Conservation (phyloP, 2,797 vertebrate species). For the Falco cherrug region DNA sequence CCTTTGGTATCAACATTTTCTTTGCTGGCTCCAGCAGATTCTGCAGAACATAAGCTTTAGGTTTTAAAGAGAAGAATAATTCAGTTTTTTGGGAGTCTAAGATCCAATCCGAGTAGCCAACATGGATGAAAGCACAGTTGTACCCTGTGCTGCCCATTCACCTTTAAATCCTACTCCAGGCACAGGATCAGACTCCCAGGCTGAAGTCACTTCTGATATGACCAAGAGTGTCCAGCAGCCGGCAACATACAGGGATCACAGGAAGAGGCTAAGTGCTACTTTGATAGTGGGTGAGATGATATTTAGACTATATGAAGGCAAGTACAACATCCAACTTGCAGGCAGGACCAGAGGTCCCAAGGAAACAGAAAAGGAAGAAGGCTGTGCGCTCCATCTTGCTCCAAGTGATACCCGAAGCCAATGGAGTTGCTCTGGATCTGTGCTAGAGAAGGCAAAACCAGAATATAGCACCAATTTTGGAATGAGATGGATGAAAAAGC, state of each 20-base stretch:
- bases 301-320: background rate
- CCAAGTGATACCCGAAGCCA: background rate
- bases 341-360: background rate
- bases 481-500: background rate
- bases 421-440: background rate
- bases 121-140: background rate
- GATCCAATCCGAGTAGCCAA: background rate
- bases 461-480: background rate
- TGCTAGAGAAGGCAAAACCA: background rate
- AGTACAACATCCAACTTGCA: background rate
- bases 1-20: background rate
- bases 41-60: background rate
- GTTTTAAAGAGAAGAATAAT: background rate
- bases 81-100: background rate
- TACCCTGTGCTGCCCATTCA: background rate
- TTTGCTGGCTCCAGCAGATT: background rate
- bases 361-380: background rate
- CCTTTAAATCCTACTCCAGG: background rate
- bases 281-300: background rate
- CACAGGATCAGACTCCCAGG: background rate
- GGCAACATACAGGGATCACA: background rate
- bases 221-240: background rate
- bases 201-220: background rate
- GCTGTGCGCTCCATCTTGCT: background rate
- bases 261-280: background rate